A percentile compares a stretch with the other conserved stretches of the same genome.
phyloP scores from a whole-genome alignment of 2,888 invertebrate genomes.

The Amorpha juglandis region DNA sequence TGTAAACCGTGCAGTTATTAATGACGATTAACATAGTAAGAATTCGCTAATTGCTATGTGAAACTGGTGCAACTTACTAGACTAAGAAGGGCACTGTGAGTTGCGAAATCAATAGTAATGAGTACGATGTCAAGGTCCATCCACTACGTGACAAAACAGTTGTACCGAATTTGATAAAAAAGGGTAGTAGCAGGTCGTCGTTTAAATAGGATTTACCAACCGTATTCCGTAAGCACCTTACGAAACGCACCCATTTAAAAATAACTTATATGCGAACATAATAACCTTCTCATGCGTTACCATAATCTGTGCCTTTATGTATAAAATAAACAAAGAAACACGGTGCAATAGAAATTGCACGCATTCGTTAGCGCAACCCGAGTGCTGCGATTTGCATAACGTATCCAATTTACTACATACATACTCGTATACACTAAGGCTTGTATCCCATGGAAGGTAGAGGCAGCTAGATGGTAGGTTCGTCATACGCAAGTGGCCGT shows the following conservation, averaged over 20 bases:
- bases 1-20: slow-evolving; percentile 39
- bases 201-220: background rate
- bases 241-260: slow-evolving; percentile 15
- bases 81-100: slow-evolving; percentile 59
- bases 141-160: slow-evolving; percentile 18
- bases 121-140: slow-evolving; percentile 65
- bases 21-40: slow-evolving; percentile 34
- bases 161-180: slow-evolving; percentile 9
- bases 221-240: background rate
- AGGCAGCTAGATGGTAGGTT: too few relatives aligned
- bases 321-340: slow-evolving; percentile 33
- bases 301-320: slow-evolving; percentile 31
- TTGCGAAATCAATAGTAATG: slow-evolving; percentile 64
- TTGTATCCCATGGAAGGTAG: too few relatives aligned
- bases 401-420: slow-evolving; percentile 31
- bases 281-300: slow-evolving; percentile 25
- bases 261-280: slow-evolving; percentile 15
- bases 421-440: too few relatives aligned
- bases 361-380: slow-evolving; percentile 37
- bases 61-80: slow-evolving; percentile 49
- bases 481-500: too few relatives aligned
- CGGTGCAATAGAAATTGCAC: slow-evolving; percentile 40
- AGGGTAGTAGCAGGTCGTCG: background rate
- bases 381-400: slow-evolving; percentile 45
- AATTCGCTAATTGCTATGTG: slow-evolving; percentile 46